Evolutionary conservation across 2,113 vertebrate genomes (phyloP).

Genomic region (Myodes glareolus): DNA sequence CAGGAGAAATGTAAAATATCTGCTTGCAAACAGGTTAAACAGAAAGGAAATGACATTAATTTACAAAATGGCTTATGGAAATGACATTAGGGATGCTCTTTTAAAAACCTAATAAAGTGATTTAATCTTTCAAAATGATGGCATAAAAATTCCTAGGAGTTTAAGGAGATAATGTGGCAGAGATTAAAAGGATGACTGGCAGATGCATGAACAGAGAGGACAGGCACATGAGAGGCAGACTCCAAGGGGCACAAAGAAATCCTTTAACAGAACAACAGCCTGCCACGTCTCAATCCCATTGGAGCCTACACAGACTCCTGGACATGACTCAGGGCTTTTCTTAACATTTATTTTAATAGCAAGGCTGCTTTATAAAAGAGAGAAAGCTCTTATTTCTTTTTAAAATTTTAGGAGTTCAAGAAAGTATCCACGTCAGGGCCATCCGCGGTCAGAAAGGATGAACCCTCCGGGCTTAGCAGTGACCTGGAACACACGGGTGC

Average conservation of each 20-base stretch:
- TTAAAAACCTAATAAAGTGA: constrained; percentile 63
- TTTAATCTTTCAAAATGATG: constrained; percentile 64
- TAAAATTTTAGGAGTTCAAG: neutral
- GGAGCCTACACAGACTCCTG: neutral
- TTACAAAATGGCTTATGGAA: constrained; percentile 69
- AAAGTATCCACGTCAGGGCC: neutral
- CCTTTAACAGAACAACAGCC: neutral
- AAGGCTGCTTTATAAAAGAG: neutral
- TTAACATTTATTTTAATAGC: neutral
- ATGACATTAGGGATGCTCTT: constrained; percentile 53
- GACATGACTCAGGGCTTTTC: neutral
- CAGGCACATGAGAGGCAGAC: neutral
- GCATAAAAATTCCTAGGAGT: constrained; percentile 9
- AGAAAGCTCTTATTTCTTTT: constrained; percentile 4
- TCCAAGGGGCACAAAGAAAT: neutral
- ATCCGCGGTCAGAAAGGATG: neutral
- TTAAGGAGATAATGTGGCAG: constrained; percentile 46
- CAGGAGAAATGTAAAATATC: constrained; percentile 26
- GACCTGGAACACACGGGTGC: neutral
- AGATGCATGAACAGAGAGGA: neutral
- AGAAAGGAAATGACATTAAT: constrained; percentile 64
- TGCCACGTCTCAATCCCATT: neutral
- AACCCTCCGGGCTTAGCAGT: neutral
- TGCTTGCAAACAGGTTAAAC: constrained; percentile 64
- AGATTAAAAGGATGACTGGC: constrained; percentile 62